These are phyloP conservation scores for Drosophila emarginata DNA, from an alignment of 2,888 invertebrate genomes.

Conservation along the genomic window DNA sequence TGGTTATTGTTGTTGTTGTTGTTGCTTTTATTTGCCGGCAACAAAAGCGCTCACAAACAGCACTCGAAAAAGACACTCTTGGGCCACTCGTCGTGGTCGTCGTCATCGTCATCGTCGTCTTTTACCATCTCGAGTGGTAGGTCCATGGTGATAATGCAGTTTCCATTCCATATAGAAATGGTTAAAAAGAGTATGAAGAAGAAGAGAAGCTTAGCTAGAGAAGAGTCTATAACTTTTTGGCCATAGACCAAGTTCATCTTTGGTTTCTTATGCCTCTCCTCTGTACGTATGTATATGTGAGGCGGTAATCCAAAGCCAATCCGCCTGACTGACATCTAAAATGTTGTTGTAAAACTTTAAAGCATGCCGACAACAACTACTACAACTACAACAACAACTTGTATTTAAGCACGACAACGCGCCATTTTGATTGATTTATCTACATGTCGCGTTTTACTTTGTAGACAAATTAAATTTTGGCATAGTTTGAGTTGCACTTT, in stretches of 20 bases:
- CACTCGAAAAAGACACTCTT: slow-evolving; percentile 67
- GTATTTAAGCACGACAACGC: slow-evolving; percentile 30
- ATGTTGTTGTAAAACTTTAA: slow-evolving; percentile 53
- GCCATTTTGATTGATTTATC: slow-evolving; percentile 71
- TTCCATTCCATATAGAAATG: slow-evolving; percentile 30
- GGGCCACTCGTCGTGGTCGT: slow-evolving; percentile 56
- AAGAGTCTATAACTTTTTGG: slow-evolving; percentile 44
- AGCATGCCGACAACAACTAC: slow-evolving; percentile 52
- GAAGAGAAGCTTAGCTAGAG: slow-evolving; percentile 16
- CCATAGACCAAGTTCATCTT: slow-evolving; percentile 41
- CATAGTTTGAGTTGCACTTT: slow-evolving; percentile 40
- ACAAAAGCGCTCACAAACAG: slow-evolving; percentile 65
- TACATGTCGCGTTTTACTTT: slow-evolving; percentile 67
- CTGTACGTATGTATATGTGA: slow-evolving; percentile 26
- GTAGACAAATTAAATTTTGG: slow-evolving; percentile 71
- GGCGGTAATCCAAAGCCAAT: slow-evolving; percentile 41
- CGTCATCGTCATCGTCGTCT: slow-evolving; percentile 21
- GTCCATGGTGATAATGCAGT: slow-evolving; percentile 72
- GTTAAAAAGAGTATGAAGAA: neutral
- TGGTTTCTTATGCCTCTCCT: slow-evolving; percentile 21
- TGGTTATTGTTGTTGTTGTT: slow-evolving; percentile 42
- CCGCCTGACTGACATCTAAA: slow-evolving; percentile 49
- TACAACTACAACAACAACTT: slow-evolving; percentile 15
- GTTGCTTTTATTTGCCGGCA: slow-evolving; percentile 57
- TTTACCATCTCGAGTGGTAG: slow-evolving; percentile 47